Evolutionary conservation across 2,888 invertebrate genomes (phyloP).

Genomic region (Scaptomyza caliginosa): DNA sequence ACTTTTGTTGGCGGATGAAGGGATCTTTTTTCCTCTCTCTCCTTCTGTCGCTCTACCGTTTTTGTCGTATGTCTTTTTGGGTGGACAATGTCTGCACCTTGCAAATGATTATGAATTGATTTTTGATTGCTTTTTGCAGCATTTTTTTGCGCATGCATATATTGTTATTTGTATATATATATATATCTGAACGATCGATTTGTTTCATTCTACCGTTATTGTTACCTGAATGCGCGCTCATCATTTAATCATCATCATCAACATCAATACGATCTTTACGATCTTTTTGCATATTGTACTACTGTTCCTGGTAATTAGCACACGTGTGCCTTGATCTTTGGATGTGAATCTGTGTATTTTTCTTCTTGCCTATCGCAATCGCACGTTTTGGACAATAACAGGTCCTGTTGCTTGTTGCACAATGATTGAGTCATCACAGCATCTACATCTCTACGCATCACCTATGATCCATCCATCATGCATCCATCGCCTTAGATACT

Average conservation of each 20-base stretch:
- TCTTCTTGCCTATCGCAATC: constrained; percentile 13
- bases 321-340: constrained; percentile 47
- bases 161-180: constrained; percentile 28
- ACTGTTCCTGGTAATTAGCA: constrained; percentile 64
- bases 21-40: background rate
- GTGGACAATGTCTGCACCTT: constrained; percentile 69
- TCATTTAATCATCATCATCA: constrained; percentile 6
- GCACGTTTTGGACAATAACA: constrained; percentile 26
- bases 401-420: constrained; percentile 43
- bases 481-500: constrained; percentile 14
- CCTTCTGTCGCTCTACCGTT: background rate
- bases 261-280: constrained; percentile 20
- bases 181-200: constrained; percentile 21
- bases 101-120: constrained; percentile 83
- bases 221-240: constrained; percentile 16
- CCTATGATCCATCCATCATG: constrained; percentile 41
- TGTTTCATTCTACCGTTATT: constrained; percentile 46
- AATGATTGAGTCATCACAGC: constrained; percentile 69
- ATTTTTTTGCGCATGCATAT: constrained; percentile 48
- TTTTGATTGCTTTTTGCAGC: constrained; percentile 77
- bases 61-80: constrained; percentile 6
- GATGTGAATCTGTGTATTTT: constrained; percentile 36
- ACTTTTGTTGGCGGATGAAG: background rate
- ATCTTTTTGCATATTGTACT: constrained; percentile 6
- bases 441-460: constrained; percentile 5